These are phyloP conservation scores for Dolichallabes microphthalmus DNA, from an alignment of 2,113 vertebrate species.

Conservation along the genomic window DNA sequence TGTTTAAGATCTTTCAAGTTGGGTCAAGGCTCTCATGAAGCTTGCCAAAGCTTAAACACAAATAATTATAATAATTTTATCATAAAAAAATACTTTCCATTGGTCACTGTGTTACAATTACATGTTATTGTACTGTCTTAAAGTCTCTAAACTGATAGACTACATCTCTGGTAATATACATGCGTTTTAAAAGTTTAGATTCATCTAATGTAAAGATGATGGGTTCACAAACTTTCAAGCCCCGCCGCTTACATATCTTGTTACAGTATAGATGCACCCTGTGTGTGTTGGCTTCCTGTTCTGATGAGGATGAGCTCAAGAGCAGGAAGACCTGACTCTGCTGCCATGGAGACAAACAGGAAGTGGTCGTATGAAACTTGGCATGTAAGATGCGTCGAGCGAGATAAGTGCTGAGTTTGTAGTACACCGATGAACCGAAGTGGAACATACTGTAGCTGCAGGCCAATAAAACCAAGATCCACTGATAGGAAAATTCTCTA, in stretches of 20 bases:
- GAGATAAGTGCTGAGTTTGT: slow-evolving; percentile 54
- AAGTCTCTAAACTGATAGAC: not conserved
- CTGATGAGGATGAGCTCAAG: slow-evolving; percentile 57
- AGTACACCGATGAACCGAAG: slow-evolving; percentile 35
- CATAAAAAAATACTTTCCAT: not conserved
- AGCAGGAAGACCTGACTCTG: slow-evolving; percentile 67
- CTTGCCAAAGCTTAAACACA: not conserved
- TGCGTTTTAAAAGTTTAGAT: not conserved
- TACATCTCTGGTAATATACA: not conserved
- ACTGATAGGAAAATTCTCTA: not conserved
- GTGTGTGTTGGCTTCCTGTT: slow-evolving; percentile 67
- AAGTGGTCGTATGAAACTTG: slow-evolving; percentile 71
- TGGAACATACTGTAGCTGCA: slow-evolving; percentile 6
- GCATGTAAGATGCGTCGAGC: slow-evolving; percentile 57
- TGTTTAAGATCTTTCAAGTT: not conserved
- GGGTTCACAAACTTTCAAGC: not conserved
- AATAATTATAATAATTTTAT: not conserved
- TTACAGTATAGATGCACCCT: slow-evolving; percentile 16
- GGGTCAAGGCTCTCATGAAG: not conserved
- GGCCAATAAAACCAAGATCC: slow-evolving; percentile 38
- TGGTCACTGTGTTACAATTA: not conserved
- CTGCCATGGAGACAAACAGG: slow-evolving; percentile 76
- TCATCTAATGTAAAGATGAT: not conserved
- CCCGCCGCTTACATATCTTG: not conserved
- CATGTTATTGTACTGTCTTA: not conserved